phyloP scores from a whole-genome alignment of 2,888 invertebrate genomes.

The Hypolimnas misippus region DNA sequence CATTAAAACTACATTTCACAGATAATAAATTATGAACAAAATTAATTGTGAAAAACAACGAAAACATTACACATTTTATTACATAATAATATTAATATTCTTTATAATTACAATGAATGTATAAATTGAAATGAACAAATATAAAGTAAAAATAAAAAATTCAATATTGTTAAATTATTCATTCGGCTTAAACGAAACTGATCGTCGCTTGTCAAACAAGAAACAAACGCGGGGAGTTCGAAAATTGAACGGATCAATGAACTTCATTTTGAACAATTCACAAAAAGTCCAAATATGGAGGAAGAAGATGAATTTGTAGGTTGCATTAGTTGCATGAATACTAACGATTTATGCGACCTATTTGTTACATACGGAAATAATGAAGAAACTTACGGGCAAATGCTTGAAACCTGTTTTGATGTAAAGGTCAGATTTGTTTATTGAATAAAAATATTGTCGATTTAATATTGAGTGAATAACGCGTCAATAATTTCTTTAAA shows the following conservation, averaged over 20 bases:
- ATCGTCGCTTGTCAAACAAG: constrained; percentile 29
- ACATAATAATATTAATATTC: too few relatives aligned
- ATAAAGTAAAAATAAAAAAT: background rate
- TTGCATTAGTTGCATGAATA: constrained; percentile 79
- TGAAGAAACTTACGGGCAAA: constrained; percentile 72
- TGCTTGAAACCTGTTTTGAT: constrained; percentile 77
- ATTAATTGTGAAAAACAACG: too few relatives aligned
- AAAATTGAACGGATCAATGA: constrained; percentile 26
- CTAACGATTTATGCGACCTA: constrained; percentile 78
- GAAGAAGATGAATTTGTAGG: constrained; percentile 76
- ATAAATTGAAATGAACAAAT: background rate
- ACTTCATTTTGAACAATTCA: constrained; percentile 23
- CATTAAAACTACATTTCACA: too few relatives aligned
- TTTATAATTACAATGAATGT: too few relatives aligned
- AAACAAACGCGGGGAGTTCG: constrained; percentile 34
- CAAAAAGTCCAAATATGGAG: constrained; percentile 48
- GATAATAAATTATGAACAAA: too few relatives aligned
- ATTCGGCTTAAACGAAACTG: constrained; percentile 19
- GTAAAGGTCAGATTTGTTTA: constrained; percentile 61
- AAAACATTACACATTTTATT: too few relatives aligned
- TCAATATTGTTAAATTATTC: background rate
- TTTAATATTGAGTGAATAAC: background rate
- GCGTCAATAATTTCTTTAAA: too few relatives aligned
- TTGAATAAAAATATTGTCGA: constrained; percentile 10
- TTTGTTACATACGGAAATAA: constrained; percentile 74